Evolutionary conservation across 2,888 invertebrate species (phyloP), one percentile per base, ranked within the genome.

Genomic region (Cryptus armator): DNA sequence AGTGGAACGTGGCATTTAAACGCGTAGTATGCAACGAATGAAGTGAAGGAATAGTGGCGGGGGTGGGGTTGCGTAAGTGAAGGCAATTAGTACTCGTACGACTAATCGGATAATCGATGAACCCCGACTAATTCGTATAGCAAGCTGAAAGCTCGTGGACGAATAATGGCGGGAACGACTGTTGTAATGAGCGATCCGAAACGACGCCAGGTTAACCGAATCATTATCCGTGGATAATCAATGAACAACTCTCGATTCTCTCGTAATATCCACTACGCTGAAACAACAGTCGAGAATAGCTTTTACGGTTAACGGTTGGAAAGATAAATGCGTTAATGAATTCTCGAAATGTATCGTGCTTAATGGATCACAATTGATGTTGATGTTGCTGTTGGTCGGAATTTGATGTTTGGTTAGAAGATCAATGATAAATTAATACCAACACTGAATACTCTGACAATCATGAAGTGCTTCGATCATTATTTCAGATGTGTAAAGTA

Each of bases 81-180:
- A 37, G 24, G 48, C 71, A 84, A 80, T 83, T 83, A 68, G 66
- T 10, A 10, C 56, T 75, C 53, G 56, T 48, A 51, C 66, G 71
- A n/a, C 53, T 56, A 71, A 80, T 80, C 48, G 71, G 24, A 80
- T 76, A 72, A 76, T 80, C 76, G 76, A 84, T 84, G 16, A 32
- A 66, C 56, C 51, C 59, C 37, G 46, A 59, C 64, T 48, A 71
- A 71, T 80, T 76, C 59, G 62, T 72, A 64, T 19, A 12, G 46
- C 67, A 32, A 46, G 37, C 46, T 19, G 46, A 51, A 79, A 72
- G 32, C 62, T 56, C 64, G 46, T 14, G 9, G 44, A 24, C 37
- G 51, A 78, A 78, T 62, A 48, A 51, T 56, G 77, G 51, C 68
- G 67, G 51, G 48, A 78, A 67, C 24, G 56, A 37, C 43, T 56